Evolutionary conservation across 2,797 vertebrate genomes (phyloP).

Genomic region (Melanotaenia maccullochi): DNA sequence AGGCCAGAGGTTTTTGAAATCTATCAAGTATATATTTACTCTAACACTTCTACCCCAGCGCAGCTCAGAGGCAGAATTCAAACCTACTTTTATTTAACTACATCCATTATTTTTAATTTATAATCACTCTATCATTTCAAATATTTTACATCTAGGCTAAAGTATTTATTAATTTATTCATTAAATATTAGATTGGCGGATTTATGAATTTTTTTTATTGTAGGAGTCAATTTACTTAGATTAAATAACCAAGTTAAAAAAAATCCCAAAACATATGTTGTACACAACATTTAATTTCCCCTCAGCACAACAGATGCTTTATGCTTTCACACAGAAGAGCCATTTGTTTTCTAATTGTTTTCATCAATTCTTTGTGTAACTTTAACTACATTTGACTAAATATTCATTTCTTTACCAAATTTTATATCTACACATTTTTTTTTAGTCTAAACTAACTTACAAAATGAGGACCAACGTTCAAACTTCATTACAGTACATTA

Average conservation of each 20-base stretch:
- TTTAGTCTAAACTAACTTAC: too few species aligned
- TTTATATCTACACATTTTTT: too few species aligned
- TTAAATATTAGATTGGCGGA: not conserved
- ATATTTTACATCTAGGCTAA: too few species aligned
- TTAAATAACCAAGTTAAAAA: not conserved
- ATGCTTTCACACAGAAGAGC: not conserved
- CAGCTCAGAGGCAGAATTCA: not conserved
- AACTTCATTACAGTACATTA: not conserved
- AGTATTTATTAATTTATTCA: not conserved
- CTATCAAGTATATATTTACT: not conserved
- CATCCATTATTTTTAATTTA: too few species aligned
- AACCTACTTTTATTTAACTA: not conserved
- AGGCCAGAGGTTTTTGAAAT: slow-evolving; percentile 5
- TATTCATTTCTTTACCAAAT: too few species aligned
- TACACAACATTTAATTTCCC: not conserved
- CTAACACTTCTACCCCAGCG: not conserved
- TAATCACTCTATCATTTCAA: not conserved
- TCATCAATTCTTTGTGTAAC: too few species aligned
- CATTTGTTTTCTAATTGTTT: too few species aligned
- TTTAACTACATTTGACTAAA: too few species aligned
- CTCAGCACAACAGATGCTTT: not conserved
- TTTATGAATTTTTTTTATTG: not conserved
- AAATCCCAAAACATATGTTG: not conserved
- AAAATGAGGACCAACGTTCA: too few species aligned
- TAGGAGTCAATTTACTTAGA: not conserved